These are phyloP conservation scores for Pantelozetes paolii DNA, from an alignment of 2,888 invertebrate genomes.

Conservation along the genomic window DNA sequence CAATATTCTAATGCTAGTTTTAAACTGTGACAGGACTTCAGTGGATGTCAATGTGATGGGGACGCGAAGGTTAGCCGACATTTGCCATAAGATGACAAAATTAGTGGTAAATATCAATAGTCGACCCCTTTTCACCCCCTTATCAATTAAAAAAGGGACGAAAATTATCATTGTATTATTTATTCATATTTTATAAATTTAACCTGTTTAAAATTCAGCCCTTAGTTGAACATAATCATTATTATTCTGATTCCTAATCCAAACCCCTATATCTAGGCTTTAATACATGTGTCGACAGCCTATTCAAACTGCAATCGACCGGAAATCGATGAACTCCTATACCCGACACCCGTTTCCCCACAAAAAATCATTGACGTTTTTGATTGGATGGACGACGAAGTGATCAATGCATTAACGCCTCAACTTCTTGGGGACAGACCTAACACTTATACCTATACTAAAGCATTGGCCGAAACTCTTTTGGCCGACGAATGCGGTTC, in stretches of 20 bases:
- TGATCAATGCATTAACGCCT: slow-evolving; percentile 47
- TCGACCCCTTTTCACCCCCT: no score
- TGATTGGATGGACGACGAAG: slow-evolving; percentile 46
- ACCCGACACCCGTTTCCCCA: slow-evolving; percentile 53
- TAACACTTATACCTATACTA: slow-evolving; percentile 88
- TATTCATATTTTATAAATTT: no score
- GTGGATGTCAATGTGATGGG: slow-evolving; percentile 85
- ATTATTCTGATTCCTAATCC: no score
- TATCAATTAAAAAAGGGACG: no score
- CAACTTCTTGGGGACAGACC: slow-evolving; percentile 63
- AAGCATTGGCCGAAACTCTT: slow-evolving; percentile 76
- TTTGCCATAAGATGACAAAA: slow-evolving; percentile 64
- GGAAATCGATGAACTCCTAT: slow-evolving; percentile 53
- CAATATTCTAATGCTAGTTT: not conserved
- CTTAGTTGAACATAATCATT: no score
- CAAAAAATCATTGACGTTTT: slow-evolving; percentile 46
- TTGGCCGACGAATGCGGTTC: slow-evolving; percentile 67
- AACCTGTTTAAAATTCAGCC: no score
- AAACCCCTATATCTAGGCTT: no score
- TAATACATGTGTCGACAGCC: slow-evolving; percentile 73
- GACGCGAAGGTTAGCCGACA: slow-evolving; percentile 69
- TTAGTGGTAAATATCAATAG: slow-evolving; percentile 51
- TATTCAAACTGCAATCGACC: slow-evolving; percentile 59
- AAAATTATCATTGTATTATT: no score
- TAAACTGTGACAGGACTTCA: slow-evolving; percentile 52